Evolutionary conservation across 2,888 invertebrate genomes (phyloP), one percentile per base, ranked within the genome.

Genomic region (Thalpophila matura): DNA sequence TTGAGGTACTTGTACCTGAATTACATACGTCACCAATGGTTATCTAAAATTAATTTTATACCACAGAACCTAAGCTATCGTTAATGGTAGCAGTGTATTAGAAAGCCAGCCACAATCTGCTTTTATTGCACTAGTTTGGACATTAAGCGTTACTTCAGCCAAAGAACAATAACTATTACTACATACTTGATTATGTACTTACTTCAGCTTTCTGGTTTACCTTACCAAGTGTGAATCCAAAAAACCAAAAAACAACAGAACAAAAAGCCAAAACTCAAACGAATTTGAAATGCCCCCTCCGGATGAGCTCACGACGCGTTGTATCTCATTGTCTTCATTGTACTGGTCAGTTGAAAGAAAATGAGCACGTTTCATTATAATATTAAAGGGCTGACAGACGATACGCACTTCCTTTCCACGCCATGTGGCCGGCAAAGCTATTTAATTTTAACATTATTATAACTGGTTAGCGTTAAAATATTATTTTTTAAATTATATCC

Each of bases 331-430:
- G 92, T 93, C 89, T 91, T 88, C 92, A 88, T 91, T 93, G 89
- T 91, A 90, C 87, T 91, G 94, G 93, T 92, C 94, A 93, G 89
- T 91, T 88, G 83, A 89, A 92, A 91, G 89, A 91, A 87, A 92
- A 90, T 91, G 88, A 89, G 88, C 85, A 89, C 89, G 83, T 90
- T 92, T 90, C 90, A 91, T 93, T 92, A 92, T 88, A 91, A 91
- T 92, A 91, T 90, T 90, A 90, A 91, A 91, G 85, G 86, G 84
- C 91, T 90, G 93, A 91, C 93, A 95, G 92, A 86, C 92, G 94
- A 95, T 92, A 92, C 92, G 89, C 84, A 92, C 92, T 94, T 94
- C 94, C 94, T 92, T 83, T 87, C 87, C 86, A 86, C 86, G 88
- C 91, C 94, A 93, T 93, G 91, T 94, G 94, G 85, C 86, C 74